Evolutionary conservation across 1,140 invertebrate species (phyloP), one percentile per base, ranked within the genome.

Genomic region (Drosophila athabasca): DNA sequence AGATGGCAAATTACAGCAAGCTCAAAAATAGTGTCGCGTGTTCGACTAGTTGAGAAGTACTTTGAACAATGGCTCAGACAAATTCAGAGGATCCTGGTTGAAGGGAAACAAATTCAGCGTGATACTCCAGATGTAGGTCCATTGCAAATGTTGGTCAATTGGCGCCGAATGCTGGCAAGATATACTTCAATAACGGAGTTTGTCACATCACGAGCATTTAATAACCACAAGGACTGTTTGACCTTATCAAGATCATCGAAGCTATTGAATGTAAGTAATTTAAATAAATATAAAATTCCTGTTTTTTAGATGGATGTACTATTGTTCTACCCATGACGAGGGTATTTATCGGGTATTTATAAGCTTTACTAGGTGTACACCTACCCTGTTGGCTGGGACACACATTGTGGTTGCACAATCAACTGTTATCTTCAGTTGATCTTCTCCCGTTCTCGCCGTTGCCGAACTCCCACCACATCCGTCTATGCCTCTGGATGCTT

Each of bases 131-230:
- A 95, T 80, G 95, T 96, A 67, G 96, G 96, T 0, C 97, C 97
- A 1, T 90, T 95, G 1, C 95, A 95, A 3, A 96, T 97, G 91
- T 92, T 97, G 35, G 95, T 95, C 41, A 96, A 97, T 79, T 97
- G 96, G 97, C 94, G 96, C 69, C 94, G 95, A 77, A 94, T 96
- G 60, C 92, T 96, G 50, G 94, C 95, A 0, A 94, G 94, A 48
- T 97, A 97, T 91, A 96, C 96, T 22, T 95, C 95, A 13, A 95
- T 97, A 29, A 94, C 95, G 0, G 95, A 97, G 83, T 96, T 97
- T 79, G 94, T 96, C 76, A 95, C 94, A 79, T 94, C 93, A 58
- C 93, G 92, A 66, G 93, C 93, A 54, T 94, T 94, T 66, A 92
- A 94, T 71, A 93, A 93, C 78, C 94, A 95, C 79, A 93, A 96